Evolutionary conservation across 2,888 invertebrate species (phyloP), one percentile per base, ranked within the genome.

Genomic region (Dasysyrphus albostriatus): DNA sequence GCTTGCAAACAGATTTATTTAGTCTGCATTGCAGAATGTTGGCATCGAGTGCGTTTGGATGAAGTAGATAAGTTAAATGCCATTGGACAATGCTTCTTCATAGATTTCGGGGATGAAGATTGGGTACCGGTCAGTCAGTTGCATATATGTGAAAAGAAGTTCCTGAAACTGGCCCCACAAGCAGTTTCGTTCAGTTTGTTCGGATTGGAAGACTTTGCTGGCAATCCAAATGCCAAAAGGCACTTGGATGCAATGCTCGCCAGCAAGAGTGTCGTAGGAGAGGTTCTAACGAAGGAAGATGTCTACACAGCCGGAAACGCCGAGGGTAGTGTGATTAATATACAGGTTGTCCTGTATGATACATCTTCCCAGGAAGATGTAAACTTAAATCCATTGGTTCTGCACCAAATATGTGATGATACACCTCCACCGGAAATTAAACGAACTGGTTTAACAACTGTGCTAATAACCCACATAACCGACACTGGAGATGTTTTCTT

Each of bases 21-120:
- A 37, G 91, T 92, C 0, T 89, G 88, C 91, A 94, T 88, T 91
- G 93, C 85, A 92, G 94, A 95, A 91, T 94, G 91, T 90, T 95
- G 91, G 94, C 94, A 90, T 93, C 92, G 95, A 88, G 93, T 95
- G 44, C 91, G 94, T 39, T 94, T 95, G 2, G 92, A 94, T 58
- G 90, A 92, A 34, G 78, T 92, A n/a, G 92, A 94, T 37, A 93
- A 93, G 29, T 92, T 93, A 1, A 92, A 93, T 37, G 94, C 93
- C 2, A 90, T 89, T 5, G 92, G 91, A 29, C 91, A 93, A 10
- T 95, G 96, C 72, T 96, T 95, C 89, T 95, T 96, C 85, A 95
- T 97, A 10, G 97, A 97, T 91, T 95, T 94, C 88, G 97, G 97
- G 0, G 96, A 96, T 88, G 95, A 95, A 84, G 95, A 95, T 61